phyloP scores from a whole-genome alignment of 2,797 vertebrate genomes.

The Gymnodraco acuticeps region DNA sequence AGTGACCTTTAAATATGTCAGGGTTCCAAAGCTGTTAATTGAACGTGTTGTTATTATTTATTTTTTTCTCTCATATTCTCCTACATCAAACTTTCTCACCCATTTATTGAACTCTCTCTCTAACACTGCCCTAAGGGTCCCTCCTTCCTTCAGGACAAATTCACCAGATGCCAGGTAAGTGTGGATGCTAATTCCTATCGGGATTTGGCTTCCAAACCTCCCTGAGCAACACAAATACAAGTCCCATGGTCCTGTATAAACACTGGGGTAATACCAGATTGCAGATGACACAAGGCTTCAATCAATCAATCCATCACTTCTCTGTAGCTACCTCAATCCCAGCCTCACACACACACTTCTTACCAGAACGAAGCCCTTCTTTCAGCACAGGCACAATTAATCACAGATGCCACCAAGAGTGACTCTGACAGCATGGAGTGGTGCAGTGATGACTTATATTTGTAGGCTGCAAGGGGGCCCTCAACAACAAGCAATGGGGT shows the following conservation, averaged over 20 bases:
- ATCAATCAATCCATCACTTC: constrained; percentile 48
- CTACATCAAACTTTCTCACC: neutral
- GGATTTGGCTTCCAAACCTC: constrained; percentile 13
- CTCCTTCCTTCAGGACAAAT: constrained; percentile 20
- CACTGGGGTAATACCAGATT: constrained; percentile 39
- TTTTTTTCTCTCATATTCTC: neutral
- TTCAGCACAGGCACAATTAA: constrained; percentile 54
- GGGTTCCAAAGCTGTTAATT: neutral
- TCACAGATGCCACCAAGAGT: constrained; percentile 48
- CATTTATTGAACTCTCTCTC: constrained; percentile 11
- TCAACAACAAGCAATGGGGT: too few relatives aligned
- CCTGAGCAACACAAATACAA: constrained; percentile 7
- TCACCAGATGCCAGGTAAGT: constrained; percentile 16
- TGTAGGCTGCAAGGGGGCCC: too few relatives aligned
- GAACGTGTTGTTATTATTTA: neutral
- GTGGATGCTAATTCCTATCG: constrained; percentile 18
- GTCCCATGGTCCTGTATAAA: constrained; percentile 27
- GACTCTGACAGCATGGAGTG: constrained; percentile 36
- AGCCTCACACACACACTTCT: constrained; percentile 15
- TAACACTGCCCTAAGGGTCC: constrained; percentile 8
- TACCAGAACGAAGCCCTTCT: constrained; percentile 15
- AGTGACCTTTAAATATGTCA: constrained; percentile 20
- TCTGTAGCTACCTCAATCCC: constrained; percentile 16
- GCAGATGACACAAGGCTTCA: constrained; percentile 54
- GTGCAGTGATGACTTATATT: too few relatives aligned